A percentile compares a stretch with the other conserved stretches of the same genome.
Evolutionary conservation across 2,888 invertebrate genomes (phyloP).

Genomic region (Pseudolycoriella hygida): DNA sequence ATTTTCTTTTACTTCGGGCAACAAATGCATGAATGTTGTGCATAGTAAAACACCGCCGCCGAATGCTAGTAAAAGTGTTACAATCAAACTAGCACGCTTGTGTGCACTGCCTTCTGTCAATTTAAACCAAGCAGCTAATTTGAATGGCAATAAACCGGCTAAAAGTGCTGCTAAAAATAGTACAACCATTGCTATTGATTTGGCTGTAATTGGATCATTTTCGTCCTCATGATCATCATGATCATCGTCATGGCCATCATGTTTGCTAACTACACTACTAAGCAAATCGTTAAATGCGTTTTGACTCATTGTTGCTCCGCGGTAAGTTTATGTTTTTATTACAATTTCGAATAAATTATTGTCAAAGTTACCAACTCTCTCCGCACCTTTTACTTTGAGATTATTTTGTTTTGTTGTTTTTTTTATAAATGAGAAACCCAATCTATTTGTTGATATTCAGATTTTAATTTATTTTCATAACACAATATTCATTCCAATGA

Average conservation of each 20-base stretch:
- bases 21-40: slow-evolving; percentile 63
- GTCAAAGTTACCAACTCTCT: no score
- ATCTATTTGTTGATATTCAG: no score
- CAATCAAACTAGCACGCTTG: slow-evolving; percentile 24
- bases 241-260: slow-evolving; percentile 13
- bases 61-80: slow-evolving; percentile 51
- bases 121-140: slow-evolving; percentile 45
- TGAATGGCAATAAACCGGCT: slow-evolving; percentile 56
- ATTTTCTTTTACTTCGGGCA: slow-evolving; percentile 60
- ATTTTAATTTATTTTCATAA: no score
- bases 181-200: slow-evolving; percentile 60
- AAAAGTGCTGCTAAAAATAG: slow-evolving; percentile 57
- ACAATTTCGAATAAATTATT: no score
- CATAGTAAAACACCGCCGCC: slow-evolving; percentile 71
- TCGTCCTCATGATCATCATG: slow-evolving; percentile 13
- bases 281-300: slow-evolving; percentile 7
- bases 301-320: neutral
- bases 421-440: no score
- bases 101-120: slow-evolving; percentile 24
- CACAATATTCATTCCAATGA: no score
- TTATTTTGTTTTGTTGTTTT: no score
- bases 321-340: no score
- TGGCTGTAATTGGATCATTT: slow-evolving; percentile 31
- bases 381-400: no score
- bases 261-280: neutral